phyloP scores from a whole-genome alignment of 2,888 invertebrate species.

The Diplazon laetatorius region DNA sequence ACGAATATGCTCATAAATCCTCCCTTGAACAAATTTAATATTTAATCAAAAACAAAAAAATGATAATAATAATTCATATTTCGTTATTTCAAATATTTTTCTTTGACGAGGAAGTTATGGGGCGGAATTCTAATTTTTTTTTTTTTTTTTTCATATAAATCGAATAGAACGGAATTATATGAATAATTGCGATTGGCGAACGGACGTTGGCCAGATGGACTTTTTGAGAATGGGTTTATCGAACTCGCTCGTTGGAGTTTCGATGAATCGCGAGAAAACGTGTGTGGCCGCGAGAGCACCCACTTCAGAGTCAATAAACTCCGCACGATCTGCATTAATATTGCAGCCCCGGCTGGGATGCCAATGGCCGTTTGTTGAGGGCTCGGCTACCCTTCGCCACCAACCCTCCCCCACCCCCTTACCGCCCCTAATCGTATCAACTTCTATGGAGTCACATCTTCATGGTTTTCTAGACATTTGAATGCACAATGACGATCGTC shows the following conservation, averaged over 20 bases:
- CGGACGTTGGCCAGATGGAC: constrained; percentile 14
- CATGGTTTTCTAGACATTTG: constrained; percentile 10
- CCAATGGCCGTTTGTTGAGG: constrained; percentile 44
- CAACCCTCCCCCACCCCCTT: background rate
- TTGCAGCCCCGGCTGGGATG: constrained; percentile 50
- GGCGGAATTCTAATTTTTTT: too few relatives aligned
- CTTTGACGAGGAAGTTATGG: background rate
- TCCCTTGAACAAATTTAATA: too few relatives aligned
- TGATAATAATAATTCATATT: background rate
- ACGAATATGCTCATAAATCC: too few relatives aligned
- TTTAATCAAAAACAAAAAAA: constrained; percentile 18
- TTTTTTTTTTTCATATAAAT: too few relatives aligned
- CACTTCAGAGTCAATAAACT: constrained; percentile 66
- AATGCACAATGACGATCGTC: background rate
- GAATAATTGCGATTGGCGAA: background rate
- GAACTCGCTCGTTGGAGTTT: constrained; percentile 63
- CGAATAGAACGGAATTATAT: background rate
- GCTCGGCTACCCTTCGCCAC: constrained; percentile 21
- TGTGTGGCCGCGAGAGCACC: constrained; percentile 36
- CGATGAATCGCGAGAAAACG: constrained; percentile 65
- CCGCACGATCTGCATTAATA: constrained; percentile 65
- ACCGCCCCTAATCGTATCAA: background rate
- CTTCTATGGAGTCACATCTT: constrained; percentile 27
- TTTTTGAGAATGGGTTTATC: constrained; percentile 44
- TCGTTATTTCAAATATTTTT: too few relatives aligned